phyloP scores from a whole-genome alignment of 1,140 invertebrate species.

The Temnothorax nylanderi region DNA sequence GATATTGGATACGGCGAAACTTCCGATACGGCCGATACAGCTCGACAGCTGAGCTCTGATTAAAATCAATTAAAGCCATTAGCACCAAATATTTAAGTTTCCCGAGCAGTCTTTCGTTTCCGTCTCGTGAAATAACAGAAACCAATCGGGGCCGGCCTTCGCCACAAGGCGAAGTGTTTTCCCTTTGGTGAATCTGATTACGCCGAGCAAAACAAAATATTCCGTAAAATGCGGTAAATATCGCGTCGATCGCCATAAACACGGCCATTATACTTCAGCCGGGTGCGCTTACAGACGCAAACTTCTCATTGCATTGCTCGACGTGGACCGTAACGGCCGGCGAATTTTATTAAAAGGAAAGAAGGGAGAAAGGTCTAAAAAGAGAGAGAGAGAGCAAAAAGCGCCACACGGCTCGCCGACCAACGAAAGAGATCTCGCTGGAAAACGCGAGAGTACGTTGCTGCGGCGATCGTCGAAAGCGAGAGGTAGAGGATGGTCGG shows the following conservation, averaged over 20 bases:
- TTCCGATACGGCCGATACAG: slow-evolving; percentile 54
- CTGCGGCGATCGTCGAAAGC: background rate
- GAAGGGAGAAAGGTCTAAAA: slow-evolving; percentile 15
- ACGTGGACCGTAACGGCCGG: slow-evolving; percentile 31
- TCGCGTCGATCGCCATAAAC: slow-evolving; percentile 35
- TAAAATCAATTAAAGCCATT: slow-evolving; percentile 62
- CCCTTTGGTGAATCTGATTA: slow-evolving; percentile 33
- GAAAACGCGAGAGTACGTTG: slow-evolving; percentile 40
- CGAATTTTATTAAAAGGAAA: slow-evolving; percentile 46
- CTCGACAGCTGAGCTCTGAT: slow-evolving; percentile 51
- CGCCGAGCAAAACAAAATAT: slow-evolving; percentile 43
- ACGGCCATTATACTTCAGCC: slow-evolving; percentile 12
- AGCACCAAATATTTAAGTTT: slow-evolving; percentile 61
- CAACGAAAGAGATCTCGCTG: slow-evolving; percentile 23
- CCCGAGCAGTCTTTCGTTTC: slow-evolving; percentile 27
- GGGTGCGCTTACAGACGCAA: background rate
- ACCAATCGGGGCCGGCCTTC: slow-evolving; percentile 7
- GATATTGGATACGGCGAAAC: slow-evolving; percentile 55
- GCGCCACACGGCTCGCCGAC: slow-evolving; percentile 18
- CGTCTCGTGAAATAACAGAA: slow-evolving; percentile 44
- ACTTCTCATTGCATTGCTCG: slow-evolving; percentile 30
- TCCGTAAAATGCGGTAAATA: slow-evolving; percentile 42
- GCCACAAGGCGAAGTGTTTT: slow-evolving; percentile 3
- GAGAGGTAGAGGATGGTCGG: background rate
- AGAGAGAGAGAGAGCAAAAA: slow-evolving; percentile 49